phyloP scores from a whole-genome alignment of 2,888 invertebrate species.

The Bombylius discolor region DNA sequence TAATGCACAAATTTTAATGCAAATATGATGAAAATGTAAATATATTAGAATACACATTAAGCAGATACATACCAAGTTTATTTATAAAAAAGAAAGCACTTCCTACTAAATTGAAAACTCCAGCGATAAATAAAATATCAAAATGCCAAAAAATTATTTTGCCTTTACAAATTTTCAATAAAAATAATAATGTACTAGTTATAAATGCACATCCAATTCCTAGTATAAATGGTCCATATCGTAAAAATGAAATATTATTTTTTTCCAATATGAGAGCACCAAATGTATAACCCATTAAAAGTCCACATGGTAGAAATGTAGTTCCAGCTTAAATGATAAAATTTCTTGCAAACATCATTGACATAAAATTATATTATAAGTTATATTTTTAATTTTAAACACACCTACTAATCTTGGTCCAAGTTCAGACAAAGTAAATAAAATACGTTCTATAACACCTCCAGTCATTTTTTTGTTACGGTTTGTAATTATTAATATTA shows the following conservation, averaged over 20 bases:
- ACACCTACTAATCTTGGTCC: constrained; percentile 3
- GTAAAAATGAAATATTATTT: constrained; percentile 15
- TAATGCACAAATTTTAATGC: too few species aligned
- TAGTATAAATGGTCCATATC: constrained; percentile 28
- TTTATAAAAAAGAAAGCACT: constrained; percentile 30
- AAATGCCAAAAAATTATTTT: constrained; percentile 29
- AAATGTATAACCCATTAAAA: constrained; percentile 29
- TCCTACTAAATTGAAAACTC: constrained; percentile 23
- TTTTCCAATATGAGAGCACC: constrained; percentile 25
- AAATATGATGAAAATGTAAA: neutral
- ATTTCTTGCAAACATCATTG: neutral
- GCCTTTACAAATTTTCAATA: constrained; percentile 22
- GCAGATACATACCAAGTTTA: constrained; percentile 21
- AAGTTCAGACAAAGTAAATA: neutral
- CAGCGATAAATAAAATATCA: constrained; percentile 20
- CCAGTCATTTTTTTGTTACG: too few species aligned
- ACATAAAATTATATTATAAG: too few species aligned
- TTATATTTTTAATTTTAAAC: neutral
- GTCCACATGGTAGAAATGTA: constrained; percentile 26
- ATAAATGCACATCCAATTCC: constrained; percentile 22
- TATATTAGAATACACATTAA: neutral
- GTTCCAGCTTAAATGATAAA: constrained; percentile 4
- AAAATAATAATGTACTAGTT: constrained; percentile 19
- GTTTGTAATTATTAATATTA: too few species aligned
- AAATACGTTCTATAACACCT: neutral